phyloP scores from a whole-genome alignment of 2,888 invertebrate genomes.

The Lymantria monacha region DNA sequence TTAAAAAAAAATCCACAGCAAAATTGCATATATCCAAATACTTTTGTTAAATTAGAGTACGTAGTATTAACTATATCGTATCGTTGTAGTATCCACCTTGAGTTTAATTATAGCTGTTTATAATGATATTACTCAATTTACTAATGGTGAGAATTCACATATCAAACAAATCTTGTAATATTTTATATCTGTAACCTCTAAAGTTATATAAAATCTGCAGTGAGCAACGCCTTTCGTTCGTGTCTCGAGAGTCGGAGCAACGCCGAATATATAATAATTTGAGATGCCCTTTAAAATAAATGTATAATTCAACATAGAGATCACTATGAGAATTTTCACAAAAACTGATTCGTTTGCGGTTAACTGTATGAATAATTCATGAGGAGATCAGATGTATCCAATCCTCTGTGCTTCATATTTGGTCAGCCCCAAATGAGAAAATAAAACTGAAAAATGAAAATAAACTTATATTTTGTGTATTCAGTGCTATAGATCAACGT shows the following conservation, averaged over 20 bases:
- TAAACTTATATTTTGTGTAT: background rate
- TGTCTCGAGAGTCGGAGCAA: constrained; percentile 57
- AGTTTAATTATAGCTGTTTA: no score
- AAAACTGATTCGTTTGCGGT: constrained; percentile 8
- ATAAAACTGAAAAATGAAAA: background rate
- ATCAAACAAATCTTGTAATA: constrained; percentile 38
- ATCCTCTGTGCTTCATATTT: constrained; percentile 1
- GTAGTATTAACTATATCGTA: no score
- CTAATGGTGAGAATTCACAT: no score
- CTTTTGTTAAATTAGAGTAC: no score
- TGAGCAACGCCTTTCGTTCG: constrained; percentile 69
- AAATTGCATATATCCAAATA: no score
- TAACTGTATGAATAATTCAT: constrained; percentile 9
- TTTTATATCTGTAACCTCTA: constrained; percentile 39
- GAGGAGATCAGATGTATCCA: background rate
- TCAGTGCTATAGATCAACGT: background rate
- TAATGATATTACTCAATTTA: no score
- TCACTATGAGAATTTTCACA: constrained; percentile 13
- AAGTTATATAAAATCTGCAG: constrained; percentile 65
- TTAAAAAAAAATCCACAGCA: no score
- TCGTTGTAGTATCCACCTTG: no score
- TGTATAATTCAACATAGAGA: constrained; percentile 40
- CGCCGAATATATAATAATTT: constrained; percentile 56
- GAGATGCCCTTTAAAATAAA: constrained; percentile 46
- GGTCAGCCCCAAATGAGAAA: background rate